phyloP scores from a whole-genome alignment of 2,797 vertebrate genomes.

The Pseudotriccus pelzelni region DNA sequence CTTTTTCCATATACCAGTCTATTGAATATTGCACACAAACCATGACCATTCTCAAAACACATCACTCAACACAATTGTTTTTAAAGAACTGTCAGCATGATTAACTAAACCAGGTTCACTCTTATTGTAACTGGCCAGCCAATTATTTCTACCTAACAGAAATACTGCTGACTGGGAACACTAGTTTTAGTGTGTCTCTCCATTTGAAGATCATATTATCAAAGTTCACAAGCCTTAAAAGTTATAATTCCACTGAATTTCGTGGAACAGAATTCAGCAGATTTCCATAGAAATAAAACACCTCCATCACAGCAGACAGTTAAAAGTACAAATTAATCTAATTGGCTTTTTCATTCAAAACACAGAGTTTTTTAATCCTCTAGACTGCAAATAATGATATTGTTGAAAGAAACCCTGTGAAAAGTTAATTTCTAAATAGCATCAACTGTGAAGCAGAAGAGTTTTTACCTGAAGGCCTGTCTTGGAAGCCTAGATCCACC shows the following conservation, averaged over 20 bases:
- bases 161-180: not conserved
- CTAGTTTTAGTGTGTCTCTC: not conserved
- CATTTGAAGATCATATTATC: not conserved
- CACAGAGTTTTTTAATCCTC: not conserved
- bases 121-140: not conserved
- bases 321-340: not conserved
- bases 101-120: not conserved
- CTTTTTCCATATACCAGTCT: not conserved
- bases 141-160: not conserved
- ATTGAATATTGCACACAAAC: not conserved
- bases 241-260: not conserved
- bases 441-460: not conserved
- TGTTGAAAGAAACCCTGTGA: not conserved
- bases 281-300: not conserved
- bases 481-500: constrained; percentile 49
- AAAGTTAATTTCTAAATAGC: not conserved
- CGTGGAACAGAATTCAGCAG: not conserved
- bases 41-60: not conserved
- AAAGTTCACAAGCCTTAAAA: not conserved
- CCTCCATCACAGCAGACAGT: not conserved
- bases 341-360: not conserved
- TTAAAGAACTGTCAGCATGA: not conserved
- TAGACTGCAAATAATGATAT: not conserved
- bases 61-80: not conserved
- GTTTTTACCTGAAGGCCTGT: constrained; percentile 69